Evolutionary conservation across 2,888 invertebrate species (phyloP).

Genomic region (Drosophila recens): DNA sequence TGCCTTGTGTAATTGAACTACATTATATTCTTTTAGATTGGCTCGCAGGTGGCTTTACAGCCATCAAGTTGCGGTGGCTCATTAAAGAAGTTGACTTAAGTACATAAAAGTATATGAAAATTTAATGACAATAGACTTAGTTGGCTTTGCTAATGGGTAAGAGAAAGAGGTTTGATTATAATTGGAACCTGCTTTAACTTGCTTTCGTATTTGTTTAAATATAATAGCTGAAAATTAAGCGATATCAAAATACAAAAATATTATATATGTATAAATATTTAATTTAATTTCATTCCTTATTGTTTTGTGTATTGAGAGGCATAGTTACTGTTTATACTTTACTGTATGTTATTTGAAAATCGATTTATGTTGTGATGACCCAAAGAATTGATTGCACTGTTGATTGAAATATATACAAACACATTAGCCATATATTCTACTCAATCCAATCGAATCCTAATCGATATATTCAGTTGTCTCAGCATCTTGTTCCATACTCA

Average conservation of each 20-base stretch:
- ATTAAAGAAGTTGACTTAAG: conserved; percentile 14
- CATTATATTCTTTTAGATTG: conserved; percentile 12
- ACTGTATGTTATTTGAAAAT: neutral
- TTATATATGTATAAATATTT: too few relatives aligned
- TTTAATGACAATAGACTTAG: conserved; percentile 8
- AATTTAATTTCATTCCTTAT: neutral
- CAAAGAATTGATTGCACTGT: conserved; percentile 32
- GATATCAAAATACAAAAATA: too few relatives aligned
- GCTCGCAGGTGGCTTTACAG: conserved; percentile 16
- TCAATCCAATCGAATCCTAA: conserved; percentile 3
- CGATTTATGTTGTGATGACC: conserved; percentile 34
- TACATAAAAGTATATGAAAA: neutral
- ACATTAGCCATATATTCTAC: conserved; percentile 24
- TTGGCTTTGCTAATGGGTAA: neutral
- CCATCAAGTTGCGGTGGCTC: conserved; percentile 15
- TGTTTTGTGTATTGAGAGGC: neutral
- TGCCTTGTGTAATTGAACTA: conserved; percentile 32
- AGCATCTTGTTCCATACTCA: conserved; percentile 38
- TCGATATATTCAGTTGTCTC: conserved; percentile 33
- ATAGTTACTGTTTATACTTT: neutral
- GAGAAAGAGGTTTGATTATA: neutral
- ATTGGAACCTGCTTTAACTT: neutral
- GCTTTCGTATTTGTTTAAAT: too few relatives aligned
- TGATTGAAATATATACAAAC: conserved; percentile 56
- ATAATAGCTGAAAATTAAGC: too few relatives aligned